These are phyloP conservation scores for Pachycephus smyrnensis DNA, from an alignment of 2,888 invertebrate species.

Conservation along the genomic window DNA sequence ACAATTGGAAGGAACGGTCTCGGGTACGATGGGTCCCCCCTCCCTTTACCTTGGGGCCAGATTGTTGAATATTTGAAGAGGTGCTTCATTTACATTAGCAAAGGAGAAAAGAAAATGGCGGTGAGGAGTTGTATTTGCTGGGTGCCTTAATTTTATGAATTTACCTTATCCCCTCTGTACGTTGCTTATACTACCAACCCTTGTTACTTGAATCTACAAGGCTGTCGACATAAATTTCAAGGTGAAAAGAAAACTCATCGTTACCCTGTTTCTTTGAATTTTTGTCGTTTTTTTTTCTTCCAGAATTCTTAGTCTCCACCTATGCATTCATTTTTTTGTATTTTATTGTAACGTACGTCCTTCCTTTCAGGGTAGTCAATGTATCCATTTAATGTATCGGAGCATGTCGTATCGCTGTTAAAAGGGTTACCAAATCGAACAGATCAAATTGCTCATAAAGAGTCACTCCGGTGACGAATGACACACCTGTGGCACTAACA, in stretches of 20 bases:
- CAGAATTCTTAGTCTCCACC: not conserved
- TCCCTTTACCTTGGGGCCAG: not conserved
- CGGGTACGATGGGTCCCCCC: not conserved
- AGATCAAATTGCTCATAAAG: not conserved
- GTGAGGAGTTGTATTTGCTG: not conserved
- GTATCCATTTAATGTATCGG: not conserved
- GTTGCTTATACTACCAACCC: not conserved
- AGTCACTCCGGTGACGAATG: constrained; percentile 11
- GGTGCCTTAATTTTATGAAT: not conserved
- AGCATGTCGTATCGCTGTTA: too few species aligned
- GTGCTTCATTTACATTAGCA: not conserved
- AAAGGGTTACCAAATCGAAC: not conserved
- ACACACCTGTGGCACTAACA: constrained; percentile 40
- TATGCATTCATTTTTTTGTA: not conserved
- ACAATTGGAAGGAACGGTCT: not conserved
- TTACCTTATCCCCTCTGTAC: not conserved
- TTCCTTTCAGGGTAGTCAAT: not conserved
- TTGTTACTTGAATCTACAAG: not conserved
- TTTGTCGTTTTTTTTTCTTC: not conserved
- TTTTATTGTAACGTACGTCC: too few species aligned
- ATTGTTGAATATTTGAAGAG: not conserved
- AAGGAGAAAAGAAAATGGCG: not conserved
- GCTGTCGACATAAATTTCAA: not conserved
- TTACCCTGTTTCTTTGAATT: not conserved
- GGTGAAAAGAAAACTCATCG: too few species aligned